Evolutionary conservation across 2,797 vertebrate genomes (phyloP).

Genomic region (Urophycis tenuis): DNA sequence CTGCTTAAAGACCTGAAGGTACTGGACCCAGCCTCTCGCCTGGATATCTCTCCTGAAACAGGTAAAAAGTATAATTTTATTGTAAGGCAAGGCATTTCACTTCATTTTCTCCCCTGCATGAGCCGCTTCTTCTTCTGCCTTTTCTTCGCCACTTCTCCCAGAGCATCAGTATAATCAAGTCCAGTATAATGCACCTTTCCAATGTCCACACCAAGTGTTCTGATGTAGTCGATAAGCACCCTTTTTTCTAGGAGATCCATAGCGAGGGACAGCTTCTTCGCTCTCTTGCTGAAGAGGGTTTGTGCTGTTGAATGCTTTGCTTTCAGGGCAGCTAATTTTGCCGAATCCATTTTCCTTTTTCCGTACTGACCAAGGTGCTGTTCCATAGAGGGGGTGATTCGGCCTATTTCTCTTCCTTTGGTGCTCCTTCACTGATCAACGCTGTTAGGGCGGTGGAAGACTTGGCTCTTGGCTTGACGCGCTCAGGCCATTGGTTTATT

Average conservation of each 20-base stretch:
- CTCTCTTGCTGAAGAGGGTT: not conserved
- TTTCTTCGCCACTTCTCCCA: slow-evolving; percentile 3
- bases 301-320: slow-evolving; percentile 1
- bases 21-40: not conserved
- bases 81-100: not conserved
- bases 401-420: slow-evolving; percentile 9
- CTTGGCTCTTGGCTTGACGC: not conserved
- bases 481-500: slow-evolving; percentile 1
- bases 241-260: slow-evolving; percentile 13
- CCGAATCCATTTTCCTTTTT: slow-evolving; percentile 5
- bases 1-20: slow-evolving; percentile 9
- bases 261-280: not conserved
- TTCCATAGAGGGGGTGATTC: not conserved
- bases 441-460: not conserved
- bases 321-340: not conserved
- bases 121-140: not conserved
- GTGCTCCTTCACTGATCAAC: slow-evolving; percentile 2
- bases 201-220: slow-evolving; percentile 20
- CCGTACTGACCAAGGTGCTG: slow-evolving; percentile 9
- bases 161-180: slow-evolving; percentile 18
- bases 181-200: slow-evolving; percentile 17
- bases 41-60: slow-evolving; percentile 5
- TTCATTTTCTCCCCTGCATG: not conserved
- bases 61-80: not conserved
- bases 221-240: slow-evolving; percentile 15